phyloP scores from a whole-genome alignment of 2,113 vertebrate species.

The Gymnocephalus cernua region DNA sequence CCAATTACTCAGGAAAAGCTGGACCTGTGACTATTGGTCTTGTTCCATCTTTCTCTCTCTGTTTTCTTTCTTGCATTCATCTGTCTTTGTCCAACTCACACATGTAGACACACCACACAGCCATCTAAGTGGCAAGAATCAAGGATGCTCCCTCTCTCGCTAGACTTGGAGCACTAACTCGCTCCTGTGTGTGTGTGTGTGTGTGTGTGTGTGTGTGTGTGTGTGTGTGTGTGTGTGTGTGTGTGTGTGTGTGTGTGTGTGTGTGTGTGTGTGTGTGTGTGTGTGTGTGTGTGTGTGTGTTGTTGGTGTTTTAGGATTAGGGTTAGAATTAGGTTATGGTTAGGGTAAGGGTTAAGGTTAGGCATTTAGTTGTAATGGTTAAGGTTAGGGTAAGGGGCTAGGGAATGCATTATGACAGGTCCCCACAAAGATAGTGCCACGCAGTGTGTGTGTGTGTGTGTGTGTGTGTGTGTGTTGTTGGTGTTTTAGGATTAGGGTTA shows the following conservation, averaged over 20 bases:
- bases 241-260: no score
- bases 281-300: no score
- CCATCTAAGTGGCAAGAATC: slow-evolving; percentile 26
- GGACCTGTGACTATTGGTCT: background rate
- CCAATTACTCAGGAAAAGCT: slow-evolving; percentile 31
- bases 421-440: no score
- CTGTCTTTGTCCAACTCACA: slow-evolving; percentile 26
- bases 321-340: no score
- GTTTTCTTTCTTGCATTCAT: slow-evolving; percentile 13
- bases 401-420: no score
- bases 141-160: slow-evolving; percentile 2
- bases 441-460: slow-evolving; percentile 2
- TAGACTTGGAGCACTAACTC: slow-evolving; percentile 2
- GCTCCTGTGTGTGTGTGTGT: background rate
- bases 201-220: background rate
- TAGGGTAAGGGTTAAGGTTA: no score
- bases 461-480: no score
- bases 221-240: background rate
- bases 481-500: no score
- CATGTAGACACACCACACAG: background rate
- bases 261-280: no score
- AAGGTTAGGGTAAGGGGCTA: no score
- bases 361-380: no score
- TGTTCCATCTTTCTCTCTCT: slow-evolving; percentile 11
- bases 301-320: no score